Base-by-base conservation (phyloP, 2,797 vertebrate species). In the Arctocebus calabarensis region DNA sequence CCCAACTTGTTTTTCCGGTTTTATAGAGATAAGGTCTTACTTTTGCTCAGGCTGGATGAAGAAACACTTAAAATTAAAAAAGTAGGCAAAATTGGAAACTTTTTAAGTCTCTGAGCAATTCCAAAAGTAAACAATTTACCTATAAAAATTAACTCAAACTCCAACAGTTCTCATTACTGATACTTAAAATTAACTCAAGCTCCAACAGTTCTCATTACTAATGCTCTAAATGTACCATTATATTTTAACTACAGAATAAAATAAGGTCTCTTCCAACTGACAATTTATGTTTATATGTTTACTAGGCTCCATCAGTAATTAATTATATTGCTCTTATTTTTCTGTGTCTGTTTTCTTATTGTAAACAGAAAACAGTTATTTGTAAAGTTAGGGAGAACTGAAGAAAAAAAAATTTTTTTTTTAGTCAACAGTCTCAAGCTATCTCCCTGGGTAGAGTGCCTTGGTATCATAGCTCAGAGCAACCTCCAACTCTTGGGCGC, bases 61-160 rank as follows among this genome's bases (percentile, higher is more conserved):
- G 62, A 97, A 91, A 83, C 34, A 71, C 23, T 66, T 83, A 77
- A 64, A 12, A 85, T 55, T 75, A 86, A 90, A 85, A 93, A 9
- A 86, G 1, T 45, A 91, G 23, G 52, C 61, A 85, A 91, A 71
- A 29, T 20, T 52, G 16, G 14, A 64, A 88, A 13, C 29, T 77
- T 95, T 96, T 82, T 43, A 91, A 91, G 91, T 77, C 48, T 88
- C 87, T 88, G 48, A 96, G 37, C 61, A 93, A 73, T 71, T 87
- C n/a, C 37, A 90, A 94, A 89, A 83, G 25, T 79, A 83, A 95
- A 88, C 34, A 77, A 77, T 84, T 62, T 88, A 59, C 70, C 61
- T 83, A 92, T 68, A 84, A 89, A 95, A 75, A 55, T 66, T 55
- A 85, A 32, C 70, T 86, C n/a, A 74, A 88, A 91, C 7, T 59